These are phyloP conservation scores for Labeo calbasu DNA, from an alignment of 2,797 vertebrate genomes.

Conservation along the genomic window DNA sequence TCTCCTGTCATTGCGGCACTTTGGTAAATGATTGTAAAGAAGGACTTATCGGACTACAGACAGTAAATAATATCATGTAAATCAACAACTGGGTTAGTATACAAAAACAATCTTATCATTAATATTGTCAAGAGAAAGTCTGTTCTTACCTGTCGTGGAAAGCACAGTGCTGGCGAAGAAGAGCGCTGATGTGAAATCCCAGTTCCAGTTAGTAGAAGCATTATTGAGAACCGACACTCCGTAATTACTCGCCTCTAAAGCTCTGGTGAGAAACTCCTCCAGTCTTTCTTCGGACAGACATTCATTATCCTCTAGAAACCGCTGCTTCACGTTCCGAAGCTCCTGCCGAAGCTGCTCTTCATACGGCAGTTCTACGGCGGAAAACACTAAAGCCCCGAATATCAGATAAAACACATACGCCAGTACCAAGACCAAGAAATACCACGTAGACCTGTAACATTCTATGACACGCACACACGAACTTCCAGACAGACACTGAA, in stretches of 20 bases:
- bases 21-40: neutral
- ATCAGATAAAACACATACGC: conserved; percentile 85
- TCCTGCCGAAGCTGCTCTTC: conserved; percentile 84
- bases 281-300: conserved; percentile 88
- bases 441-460: conserved; percentile 79
- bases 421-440: conserved; percentile 81
- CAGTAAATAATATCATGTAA: neutral
- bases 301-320: conserved; percentile 85
- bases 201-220: conserved; percentile 81
- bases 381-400: conserved; percentile 90
- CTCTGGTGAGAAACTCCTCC: conserved; percentile 84
- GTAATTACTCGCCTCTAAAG: conserved; percentile 91
- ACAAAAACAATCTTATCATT: neutral
- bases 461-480: conserved; percentile 80
- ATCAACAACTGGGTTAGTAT: neutral
- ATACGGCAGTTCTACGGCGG: conserved; percentile 89
- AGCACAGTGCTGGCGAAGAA: conserved; percentile 98
- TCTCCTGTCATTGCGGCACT: neutral
- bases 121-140: conserved; percentile 23
- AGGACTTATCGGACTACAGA: neutral
- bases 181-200: conserved; percentile 94
- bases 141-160: conserved; percentile 90
- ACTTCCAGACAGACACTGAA: conserved; percentile 77
- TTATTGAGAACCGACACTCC: conserved; percentile 90
- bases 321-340: conserved; percentile 77